These are phyloP conservation scores for Oncopeltus fasciatus DNA, from an alignment of 1,140 invertebrate species.

Conservation along the genomic window DNA sequence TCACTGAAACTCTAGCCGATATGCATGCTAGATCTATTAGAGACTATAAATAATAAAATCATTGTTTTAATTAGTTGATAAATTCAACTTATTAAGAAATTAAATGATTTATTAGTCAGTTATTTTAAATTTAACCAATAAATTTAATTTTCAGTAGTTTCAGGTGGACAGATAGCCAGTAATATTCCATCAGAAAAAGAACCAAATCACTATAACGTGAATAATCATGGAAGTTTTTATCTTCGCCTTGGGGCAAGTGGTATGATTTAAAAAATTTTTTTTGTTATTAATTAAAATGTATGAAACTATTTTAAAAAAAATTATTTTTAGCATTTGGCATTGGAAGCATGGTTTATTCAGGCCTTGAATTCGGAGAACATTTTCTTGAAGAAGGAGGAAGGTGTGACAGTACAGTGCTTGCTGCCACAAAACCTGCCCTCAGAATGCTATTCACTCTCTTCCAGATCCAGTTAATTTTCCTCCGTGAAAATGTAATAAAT, in stretches of 20 bases:
- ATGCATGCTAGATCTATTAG: no score
- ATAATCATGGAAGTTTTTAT: constrained; percentile 54
- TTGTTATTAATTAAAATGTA: no score
- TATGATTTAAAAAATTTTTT: neutral
- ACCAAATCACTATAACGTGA: neutral
- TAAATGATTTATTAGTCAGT: no score
- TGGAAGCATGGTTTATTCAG: constrained; percentile 52
- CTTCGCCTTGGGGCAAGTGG: constrained; percentile 53
- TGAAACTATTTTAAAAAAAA: neutral
- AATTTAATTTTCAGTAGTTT: no score
- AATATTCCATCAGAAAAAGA: neutral
- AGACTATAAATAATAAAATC: no score
- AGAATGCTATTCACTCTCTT: constrained; percentile 45
- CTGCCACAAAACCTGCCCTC: constrained; percentile 39
- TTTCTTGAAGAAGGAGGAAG: constrained; percentile 37
- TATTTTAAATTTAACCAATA: no score
- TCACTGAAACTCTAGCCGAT: no score
- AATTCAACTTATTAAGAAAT: no score
- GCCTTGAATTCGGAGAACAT: constrained; percentile 47
- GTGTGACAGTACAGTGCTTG: constrained; percentile 38
- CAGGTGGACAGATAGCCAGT: no score
- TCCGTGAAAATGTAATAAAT: no score
- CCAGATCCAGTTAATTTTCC: constrained; percentile 53
- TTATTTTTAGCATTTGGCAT: constrained; percentile 40
- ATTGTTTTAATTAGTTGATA: no score